Percentiles rank a stretch among this genome's conserved stretches.
phyloP scores from a whole-genome alignment of 2,797 vertebrate species.

The Xiphorhynchus erythropygius region DNA sequence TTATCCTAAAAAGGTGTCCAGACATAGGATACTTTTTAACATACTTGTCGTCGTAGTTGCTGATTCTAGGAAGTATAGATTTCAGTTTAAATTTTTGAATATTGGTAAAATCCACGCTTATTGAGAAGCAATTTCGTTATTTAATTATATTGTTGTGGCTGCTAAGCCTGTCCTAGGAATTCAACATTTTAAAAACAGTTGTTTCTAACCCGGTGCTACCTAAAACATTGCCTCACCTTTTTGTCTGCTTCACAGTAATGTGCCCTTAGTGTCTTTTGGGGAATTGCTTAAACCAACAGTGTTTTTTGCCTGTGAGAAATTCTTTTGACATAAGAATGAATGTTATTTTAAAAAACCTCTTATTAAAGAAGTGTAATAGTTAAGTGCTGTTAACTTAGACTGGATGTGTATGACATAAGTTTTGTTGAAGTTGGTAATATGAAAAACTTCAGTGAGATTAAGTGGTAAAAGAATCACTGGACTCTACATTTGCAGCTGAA shows the following conservation, averaged over 20 bases:
- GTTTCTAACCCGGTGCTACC: neutral
- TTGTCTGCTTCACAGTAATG: neutral
- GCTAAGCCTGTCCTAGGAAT: neutral
- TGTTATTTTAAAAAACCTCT: neutral
- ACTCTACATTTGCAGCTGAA: neutral
- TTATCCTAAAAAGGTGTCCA: neutral
- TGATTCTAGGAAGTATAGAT: neutral
- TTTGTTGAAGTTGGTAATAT: neutral
- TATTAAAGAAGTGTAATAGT: neutral
- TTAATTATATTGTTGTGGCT: neutral
- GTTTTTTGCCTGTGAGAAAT: neutral
- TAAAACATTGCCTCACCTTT: neutral
- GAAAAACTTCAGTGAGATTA: neutral
- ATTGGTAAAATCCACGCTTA: neutral
- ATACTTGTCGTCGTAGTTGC: neutral
- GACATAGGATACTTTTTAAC: neutral
- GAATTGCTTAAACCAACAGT: neutral
- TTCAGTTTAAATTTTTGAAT: neutral
- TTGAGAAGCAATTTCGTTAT: neutral
- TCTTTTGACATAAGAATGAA: neutral
- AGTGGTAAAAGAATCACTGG: fast-evolving
- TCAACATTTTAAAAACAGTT: neutral
- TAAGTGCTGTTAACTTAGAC: neutral
- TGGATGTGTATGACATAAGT: neutral
- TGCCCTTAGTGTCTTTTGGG: neutral